These are phyloP conservation scores for Noctua janthina DNA, from an alignment of 2,888 invertebrate species.

Conservation along the genomic window DNA sequence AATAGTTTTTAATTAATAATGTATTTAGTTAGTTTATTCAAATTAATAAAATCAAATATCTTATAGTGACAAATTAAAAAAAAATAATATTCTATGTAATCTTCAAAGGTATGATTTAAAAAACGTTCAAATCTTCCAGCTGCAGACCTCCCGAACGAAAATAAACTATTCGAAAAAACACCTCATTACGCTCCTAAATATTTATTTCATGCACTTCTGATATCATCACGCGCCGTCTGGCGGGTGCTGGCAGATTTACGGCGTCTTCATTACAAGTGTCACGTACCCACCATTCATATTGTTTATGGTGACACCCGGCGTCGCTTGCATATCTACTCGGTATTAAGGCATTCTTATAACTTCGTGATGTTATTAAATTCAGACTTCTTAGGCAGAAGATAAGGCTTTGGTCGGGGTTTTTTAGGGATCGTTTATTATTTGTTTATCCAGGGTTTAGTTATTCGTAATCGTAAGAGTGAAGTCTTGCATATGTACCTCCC, in stretches of 20 bases:
- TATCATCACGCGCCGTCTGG: constrained; percentile 45
- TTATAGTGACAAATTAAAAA: too few relatives aligned
- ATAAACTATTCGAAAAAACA: background rate
- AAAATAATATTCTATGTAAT: too few relatives aligned
- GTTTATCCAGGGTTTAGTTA: background rate
- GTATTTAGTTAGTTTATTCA: too few relatives aligned
- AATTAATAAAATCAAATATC: too few relatives aligned
- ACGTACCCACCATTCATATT: constrained; percentile 62
- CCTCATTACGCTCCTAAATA: constrained; percentile 30
- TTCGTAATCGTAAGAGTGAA: too few relatives aligned
- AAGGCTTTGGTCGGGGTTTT: background rate
- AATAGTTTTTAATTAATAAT: too few relatives aligned
- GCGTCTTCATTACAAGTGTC: constrained; percentile 58
- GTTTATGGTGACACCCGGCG: constrained; percentile 63
- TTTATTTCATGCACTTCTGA: constrained; percentile 30
- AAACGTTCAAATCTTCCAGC: background rate
- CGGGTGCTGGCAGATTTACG: constrained; percentile 57
- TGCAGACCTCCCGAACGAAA: background rate
- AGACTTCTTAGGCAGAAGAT: constrained; percentile 1
- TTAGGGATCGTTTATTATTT: background rate
- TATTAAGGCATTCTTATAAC: constrained; percentile 36
- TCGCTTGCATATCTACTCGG: constrained; percentile 54
- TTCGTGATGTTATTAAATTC: constrained; percentile 54
- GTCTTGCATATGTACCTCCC: too few relatives aligned
- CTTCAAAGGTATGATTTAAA: too few relatives aligned